Base-by-base conservation (phyloP, 37 sponge, comb jelly and placozoan genomes). In the Oscarella lobularis region DNA sequence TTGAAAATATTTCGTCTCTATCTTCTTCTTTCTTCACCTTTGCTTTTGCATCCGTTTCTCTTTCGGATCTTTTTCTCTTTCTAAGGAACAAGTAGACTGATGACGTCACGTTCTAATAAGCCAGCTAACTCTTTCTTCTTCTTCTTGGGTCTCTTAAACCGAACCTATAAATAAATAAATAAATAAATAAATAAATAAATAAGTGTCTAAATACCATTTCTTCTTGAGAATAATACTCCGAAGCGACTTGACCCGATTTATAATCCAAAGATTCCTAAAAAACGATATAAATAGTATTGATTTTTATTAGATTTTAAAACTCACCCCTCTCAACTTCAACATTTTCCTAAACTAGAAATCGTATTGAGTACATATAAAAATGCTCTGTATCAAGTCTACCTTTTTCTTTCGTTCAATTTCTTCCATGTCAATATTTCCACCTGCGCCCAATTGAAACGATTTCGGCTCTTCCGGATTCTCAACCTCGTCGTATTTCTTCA, bases 401-500 rank as follows among this genome's bases (percentile, higher is more conserved):
- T 20, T 9, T 48, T 48, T 48, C 20, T 48, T 20, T 48, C 20
- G 14, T 48, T 48, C 60, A 48, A 48, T 48, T 9, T 48, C 60
- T 48, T 48, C 60, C 20, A 20, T 48, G 20, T 20, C 36, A 3
- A 38, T 33, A 76, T 2, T 36, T 3, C 41, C 29, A 33, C 33
- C 75, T 74, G 1, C 33, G 86, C 91, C 84, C 6, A 89, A 71
- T 6, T 68, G 60, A 73, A 96, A 87, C 0, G 84, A 74, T 36
- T 73, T 66, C 39, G 82, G 85, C 82, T 85, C 89, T 48, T 78
- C 85, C 48, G 90, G 92, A 33, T 92, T 83, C 39, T 92, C 89
- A 68, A 89, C 93, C 66, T 96, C 93, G 78, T 96, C 88, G 72
- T 96, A 92, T 74, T 96, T 92, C 31, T 84, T 74, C 67, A 94